A percentile compares a stretch with the other conserved stretches of the same genome.
These are phyloP conservation scores for Papilio protenor DNA, from an alignment of 2,888 invertebrate species.

Conservation along the genomic window DNA sequence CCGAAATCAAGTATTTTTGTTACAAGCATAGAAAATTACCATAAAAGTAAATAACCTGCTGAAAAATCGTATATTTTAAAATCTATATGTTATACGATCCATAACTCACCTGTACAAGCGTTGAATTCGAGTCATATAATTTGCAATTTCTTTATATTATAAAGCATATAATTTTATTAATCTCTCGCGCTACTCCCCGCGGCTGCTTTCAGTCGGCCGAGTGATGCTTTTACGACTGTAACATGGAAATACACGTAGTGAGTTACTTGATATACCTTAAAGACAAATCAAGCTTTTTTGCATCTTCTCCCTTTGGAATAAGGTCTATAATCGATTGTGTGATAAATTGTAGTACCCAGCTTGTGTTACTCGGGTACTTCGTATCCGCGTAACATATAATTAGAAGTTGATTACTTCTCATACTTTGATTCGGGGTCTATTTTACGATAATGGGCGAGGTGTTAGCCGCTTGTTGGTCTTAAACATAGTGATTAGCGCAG, in stretches of 20 bases:
- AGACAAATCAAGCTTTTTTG: neutral
- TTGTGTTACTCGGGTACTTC: constrained; percentile 25
- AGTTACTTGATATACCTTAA: neutral
- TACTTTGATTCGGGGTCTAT: constrained; percentile 53
- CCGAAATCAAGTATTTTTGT: no score
- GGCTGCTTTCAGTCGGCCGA: constrained; percentile 45
- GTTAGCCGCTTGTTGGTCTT: constrained; percentile 49
- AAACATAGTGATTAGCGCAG: constrained; percentile 52
- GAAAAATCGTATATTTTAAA: neutral
- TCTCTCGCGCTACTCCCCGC: constrained; percentile 45
- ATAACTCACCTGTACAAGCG: neutral
- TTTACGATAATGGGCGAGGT: constrained; percentile 55
- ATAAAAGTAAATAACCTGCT: neutral
- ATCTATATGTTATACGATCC: neutral
- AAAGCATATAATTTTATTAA: constrained; percentile 46
- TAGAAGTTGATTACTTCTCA: constrained; percentile 57
- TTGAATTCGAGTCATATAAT: constrained; percentile 26
- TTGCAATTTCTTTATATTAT: constrained; percentile 37
- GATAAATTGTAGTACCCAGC: neutral
- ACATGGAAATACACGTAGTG: constrained; percentile 43
- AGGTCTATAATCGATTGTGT: neutral
- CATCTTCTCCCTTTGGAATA: neutral
- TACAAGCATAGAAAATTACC: no score
- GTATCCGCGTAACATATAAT: constrained; percentile 54
- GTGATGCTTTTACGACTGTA: constrained; percentile 52